Base-by-base conservation (phyloP, 2,113 vertebrate species). In the Megaptera novaeangliae region DNA sequence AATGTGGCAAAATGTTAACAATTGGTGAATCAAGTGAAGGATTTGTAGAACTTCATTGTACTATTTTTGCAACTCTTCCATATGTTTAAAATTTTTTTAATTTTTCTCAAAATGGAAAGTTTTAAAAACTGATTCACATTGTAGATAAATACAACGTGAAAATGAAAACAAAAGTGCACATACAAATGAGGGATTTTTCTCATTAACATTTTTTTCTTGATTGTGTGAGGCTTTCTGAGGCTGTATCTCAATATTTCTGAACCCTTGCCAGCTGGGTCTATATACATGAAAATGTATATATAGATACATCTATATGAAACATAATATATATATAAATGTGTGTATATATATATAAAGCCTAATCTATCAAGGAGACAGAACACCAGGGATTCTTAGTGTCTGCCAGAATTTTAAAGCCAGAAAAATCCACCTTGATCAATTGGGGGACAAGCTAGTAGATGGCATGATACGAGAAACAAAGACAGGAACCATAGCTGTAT, bases 151-250 rank as follows among this genome's bases (percentile, higher is more conserved):
- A 29, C 49, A 52, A 52, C 15, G 5, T 61, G n/a, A 74, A 97
- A 82, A 96, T 27, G 39, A 68, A 85, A 88, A 80, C 20, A 44
- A 63, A 95, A 93, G 8, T 69, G 52, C 27, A 9, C 61, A 59
- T 2, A 41, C 21, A 25, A 46, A 52, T 80, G 80, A 74, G 55
- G 91, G 20, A 36, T 68, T 94, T 90, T 96, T 93, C 71, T 93
- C 72, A 78, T 96, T 96, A 46, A 88, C 46, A 20, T 66, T 55
- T 88, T 52, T 88, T 88, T 61, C 61, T 86, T 85, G 29, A n/a
- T 91, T 39, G 34, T 87, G 44, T 92, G 81, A 96, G 64, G 41
- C 13, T 95, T 97, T 92, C 44, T 69, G 84, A 91, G 39, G 31
- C 41, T 11, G 15, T 52, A 20, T 66, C 63, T 93, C 27, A 78